Evolutionary conservation across 2,888 invertebrate species (phyloP).

Genomic region (Atethmia centrago): DNA sequence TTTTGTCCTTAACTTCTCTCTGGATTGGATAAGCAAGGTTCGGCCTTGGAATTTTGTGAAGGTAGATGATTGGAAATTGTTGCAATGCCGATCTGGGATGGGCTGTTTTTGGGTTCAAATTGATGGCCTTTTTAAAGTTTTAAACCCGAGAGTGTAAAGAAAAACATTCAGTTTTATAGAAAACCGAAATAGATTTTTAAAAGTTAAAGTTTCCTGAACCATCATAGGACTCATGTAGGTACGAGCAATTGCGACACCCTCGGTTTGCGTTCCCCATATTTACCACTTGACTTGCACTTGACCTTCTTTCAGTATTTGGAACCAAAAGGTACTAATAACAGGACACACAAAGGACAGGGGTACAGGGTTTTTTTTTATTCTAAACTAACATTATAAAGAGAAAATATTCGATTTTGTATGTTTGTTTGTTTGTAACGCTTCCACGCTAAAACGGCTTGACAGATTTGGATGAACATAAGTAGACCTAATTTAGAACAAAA

Average conservation of each 20-base stretch:
- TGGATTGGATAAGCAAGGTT: conserved; percentile 51
- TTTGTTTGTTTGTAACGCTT: no score
- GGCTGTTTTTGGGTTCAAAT: background rate
- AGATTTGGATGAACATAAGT: no score
- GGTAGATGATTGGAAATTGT: conserved; percentile 59
- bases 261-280: no score
- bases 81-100: conserved; percentile 25
- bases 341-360: background rate
- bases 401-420: no score
- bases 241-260: background rate
- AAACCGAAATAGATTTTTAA: background rate
- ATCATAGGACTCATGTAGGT: background rate
- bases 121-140: background rate
- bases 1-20: conserved; percentile 69
- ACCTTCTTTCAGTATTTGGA: conserved; percentile 2
- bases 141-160: background rate
- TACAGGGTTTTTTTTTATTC: no score
- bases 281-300: conserved; percentile 10
- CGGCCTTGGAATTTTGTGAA: conserved; percentile 49
- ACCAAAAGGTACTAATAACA: background rate
- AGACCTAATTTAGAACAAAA: no score
- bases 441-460: no score
- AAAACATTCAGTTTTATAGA: background rate
- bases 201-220: background rate
- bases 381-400: no score